A percentile compares a stretch with the other conserved stretches of the same genome.
Evolutionary conservation across 1,140 invertebrate species (phyloP).

Genomic region (Trichoplusia ni): DNA sequence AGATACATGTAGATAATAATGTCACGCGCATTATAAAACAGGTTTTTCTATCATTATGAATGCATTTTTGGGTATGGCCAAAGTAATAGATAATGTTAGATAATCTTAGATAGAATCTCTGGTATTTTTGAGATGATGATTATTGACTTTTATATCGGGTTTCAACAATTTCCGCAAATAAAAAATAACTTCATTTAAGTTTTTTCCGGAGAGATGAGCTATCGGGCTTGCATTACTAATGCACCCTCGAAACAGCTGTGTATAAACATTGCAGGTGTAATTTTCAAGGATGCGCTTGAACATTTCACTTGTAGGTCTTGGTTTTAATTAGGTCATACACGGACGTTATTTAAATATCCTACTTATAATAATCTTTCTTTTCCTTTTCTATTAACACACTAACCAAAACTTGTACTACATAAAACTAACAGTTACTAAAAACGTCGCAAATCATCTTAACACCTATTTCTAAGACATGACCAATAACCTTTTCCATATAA

Average conservation of each 20-base stretch:
- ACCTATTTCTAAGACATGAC: too few relatives aligned
- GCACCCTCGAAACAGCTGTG: too few relatives aligned
- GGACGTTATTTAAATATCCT: too few relatives aligned
- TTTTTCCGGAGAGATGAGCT: neutral
- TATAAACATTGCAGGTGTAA: neutral
- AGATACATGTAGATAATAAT: conserved; percentile 8
- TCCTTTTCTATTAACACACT: too few relatives aligned
- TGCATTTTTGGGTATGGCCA: neutral
- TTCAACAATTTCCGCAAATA: neutral
- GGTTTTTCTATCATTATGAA: conserved; percentile 6
- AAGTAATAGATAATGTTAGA: neutral
- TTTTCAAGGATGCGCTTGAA: neutral
- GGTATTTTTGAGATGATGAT: neutral
- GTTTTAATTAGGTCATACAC: too few relatives aligned
- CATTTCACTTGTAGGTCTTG: too few relatives aligned
- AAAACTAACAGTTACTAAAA: too few relatives aligned
- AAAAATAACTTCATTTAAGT: neutral
- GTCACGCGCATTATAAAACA: neutral
- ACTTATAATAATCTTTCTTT: too few relatives aligned
- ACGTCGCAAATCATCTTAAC: too few relatives aligned
- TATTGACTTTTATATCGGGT: neutral
- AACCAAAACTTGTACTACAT: neutral
- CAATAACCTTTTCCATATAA: too few relatives aligned
- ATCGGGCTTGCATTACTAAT: conserved; percentile 1
- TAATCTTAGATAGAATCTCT: neutral